Evolutionary conservation across 2,113 vertebrate genomes (phyloP).

Genomic region (Hyperopisus bebe): DNA sequence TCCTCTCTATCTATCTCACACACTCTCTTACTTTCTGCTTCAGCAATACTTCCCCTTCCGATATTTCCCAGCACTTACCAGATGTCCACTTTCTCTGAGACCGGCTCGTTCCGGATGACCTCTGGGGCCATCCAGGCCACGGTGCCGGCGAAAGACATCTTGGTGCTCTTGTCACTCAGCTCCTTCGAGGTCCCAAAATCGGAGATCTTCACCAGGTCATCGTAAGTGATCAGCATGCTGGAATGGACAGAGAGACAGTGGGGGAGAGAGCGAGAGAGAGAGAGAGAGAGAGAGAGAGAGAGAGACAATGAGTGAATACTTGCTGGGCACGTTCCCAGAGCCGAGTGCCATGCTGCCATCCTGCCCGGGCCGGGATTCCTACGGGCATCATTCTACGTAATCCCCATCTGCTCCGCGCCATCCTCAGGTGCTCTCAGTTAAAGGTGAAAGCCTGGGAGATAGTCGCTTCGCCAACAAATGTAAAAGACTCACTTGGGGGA

Average conservation of each 20-base stretch:
- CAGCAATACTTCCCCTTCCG: background rate
- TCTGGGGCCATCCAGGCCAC: slow-evolving; percentile 99
- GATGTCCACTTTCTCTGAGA: slow-evolving; percentile 98
- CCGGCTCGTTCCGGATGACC: slow-evolving; percentile 93
- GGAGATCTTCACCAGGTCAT: slow-evolving; percentile 97
- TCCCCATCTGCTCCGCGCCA: background rate
- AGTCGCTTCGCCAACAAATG: background rate
- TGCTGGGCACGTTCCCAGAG: background rate
- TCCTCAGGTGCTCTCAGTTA: background rate
- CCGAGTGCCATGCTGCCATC: background rate
- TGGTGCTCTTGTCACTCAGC: slow-evolving; percentile 95
- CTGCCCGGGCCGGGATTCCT: background rate
- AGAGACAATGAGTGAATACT: background rate
- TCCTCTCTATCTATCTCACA: background rate
- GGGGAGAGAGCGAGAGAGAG: background rate
- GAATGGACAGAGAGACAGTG: slow-evolving; percentile 14
- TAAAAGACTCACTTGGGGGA: slow-evolving; percentile 79
- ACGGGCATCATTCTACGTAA: background rate
- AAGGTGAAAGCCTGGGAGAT: background rate
- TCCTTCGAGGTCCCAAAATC: slow-evolving; percentile 98
- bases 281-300: background rate
- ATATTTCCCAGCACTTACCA: slow-evolving; percentile 67
- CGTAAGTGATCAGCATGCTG: slow-evolving; percentile 97
- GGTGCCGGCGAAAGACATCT: slow-evolving; percentile 97
- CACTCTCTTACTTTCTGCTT: background rate